Conservation (phyloP, 2,113 vertebrate species). For the Pantherophis guttatus region DNA sequence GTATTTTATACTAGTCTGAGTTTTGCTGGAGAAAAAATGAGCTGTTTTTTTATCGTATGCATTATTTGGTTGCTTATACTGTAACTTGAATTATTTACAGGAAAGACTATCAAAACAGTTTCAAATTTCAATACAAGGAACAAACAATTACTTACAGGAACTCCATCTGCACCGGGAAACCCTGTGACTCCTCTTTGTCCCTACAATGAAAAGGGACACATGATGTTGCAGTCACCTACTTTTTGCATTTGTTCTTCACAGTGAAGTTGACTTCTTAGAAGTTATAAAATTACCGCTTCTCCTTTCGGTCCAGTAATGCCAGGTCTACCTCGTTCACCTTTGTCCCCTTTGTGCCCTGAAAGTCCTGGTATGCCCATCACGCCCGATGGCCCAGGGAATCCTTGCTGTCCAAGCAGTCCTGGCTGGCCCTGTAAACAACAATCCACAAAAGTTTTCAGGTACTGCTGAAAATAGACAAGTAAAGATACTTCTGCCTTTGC, state of each 20-base stretch:
- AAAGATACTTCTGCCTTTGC: background rate
- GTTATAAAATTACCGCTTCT: slow-evolving; percentile 73
- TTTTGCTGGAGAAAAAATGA: background rate
- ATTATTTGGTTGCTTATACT: slow-evolving; percentile 25
- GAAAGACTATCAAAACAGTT: background rate
- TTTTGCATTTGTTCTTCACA: background rate
- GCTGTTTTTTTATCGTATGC: background rate
- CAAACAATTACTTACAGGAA: slow-evolving; percentile 82
- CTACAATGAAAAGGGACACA: slow-evolving; percentile 66
- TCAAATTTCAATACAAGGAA: slow-evolving; percentile 26
- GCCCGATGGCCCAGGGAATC: slow-evolving; percentile 79
- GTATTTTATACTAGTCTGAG: background rate
- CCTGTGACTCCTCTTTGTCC: slow-evolving; percentile 89
- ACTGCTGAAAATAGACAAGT: background rate
- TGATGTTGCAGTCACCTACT: background rate
- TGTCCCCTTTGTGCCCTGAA: slow-evolving; percentile 86
- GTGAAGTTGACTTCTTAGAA: background rate
- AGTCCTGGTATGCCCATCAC: slow-evolving; percentile 80
- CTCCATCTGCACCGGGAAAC: slow-evolving; percentile 85
- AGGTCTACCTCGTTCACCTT: slow-evolving; percentile 79
- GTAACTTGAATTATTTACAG: slow-evolving; percentile 19
- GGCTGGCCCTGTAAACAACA: slow-evolving; percentile 80
- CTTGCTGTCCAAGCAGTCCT: slow-evolving; percentile 82
- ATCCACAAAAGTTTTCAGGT: slow-evolving; percentile 31
- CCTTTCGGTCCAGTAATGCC: slow-evolving; percentile 86